Base-by-base conservation (phyloP, 1,140 invertebrate species). In the Phymorhynchus buccinoides region DNA sequence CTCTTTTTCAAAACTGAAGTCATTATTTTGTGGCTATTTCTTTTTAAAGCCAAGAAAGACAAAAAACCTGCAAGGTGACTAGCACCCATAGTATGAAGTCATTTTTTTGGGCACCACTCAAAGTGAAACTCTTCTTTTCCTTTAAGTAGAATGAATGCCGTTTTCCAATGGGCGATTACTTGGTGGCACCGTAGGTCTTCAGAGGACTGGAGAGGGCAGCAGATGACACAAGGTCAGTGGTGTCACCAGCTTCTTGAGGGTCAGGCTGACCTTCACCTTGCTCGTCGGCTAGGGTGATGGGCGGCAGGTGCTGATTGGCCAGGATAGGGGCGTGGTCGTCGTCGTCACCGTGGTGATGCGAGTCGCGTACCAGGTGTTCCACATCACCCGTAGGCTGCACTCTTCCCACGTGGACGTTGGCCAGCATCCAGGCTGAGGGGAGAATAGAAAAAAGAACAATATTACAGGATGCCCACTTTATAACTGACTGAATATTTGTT, bases 381-480 rank as follows among this genome's bases (percentile, higher is more conserved):
- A 89, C 87, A 39, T 87, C 87, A 12, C 88, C 89, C 35, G 83
- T 85, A 37, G 91, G 91, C 78, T 92, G 91, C 41, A 92, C 91
- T 35, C 90, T 89, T 42, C 90, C 91, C 37, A 91, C 86, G 83
- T 91, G 91, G 9, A 92, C 87, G 84, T 89, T 89, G 16, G 91
- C 90, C 62, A 90, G 79, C 84, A 92, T 84, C 91, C 91, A 92
- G 1, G 90, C 91, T 92, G 86, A 2, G 86, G 88, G 30, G 30
- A 35, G 35, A 1, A 62, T 30, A 80, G 22, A 80, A 44, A n/a
- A n/a, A n/a, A n/a, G n/a, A n/a, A n/a, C n/a, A n/a, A n/a, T n/a
- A n/a, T n/a, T n/a, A n/a, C n/a, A n/a, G n/a, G n/a, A n/a, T n/a
- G n/a, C n/a, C n/a, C n/a, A n/a, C n/a, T n/a, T n/a, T n/a, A n/a